Conservation (phyloP, 2,888 invertebrate species). For the Eupsilia transversa region DNA sequence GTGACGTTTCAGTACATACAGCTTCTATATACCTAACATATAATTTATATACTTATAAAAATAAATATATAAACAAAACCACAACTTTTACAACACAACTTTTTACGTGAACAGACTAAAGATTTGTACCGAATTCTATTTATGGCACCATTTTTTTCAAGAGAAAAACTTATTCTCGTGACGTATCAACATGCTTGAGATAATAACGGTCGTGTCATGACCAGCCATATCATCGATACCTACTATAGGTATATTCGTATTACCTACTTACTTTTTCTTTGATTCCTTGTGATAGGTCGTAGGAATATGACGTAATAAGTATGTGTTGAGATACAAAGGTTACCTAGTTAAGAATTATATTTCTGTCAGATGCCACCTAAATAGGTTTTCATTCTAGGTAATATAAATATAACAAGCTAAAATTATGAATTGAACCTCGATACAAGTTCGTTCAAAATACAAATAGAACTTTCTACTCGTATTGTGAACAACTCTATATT, state of each 20-base stretch:
- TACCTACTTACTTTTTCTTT: background rate
- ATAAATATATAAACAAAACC: too few species aligned
- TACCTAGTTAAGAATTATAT: background rate
- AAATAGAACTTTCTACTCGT: background rate
- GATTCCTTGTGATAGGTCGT: conserved; percentile 8
- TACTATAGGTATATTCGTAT: background rate
- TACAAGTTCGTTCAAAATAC: too few species aligned
- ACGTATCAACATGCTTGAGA: background rate
- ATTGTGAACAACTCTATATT: too few species aligned
- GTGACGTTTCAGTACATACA: too few species aligned
- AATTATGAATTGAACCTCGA: too few species aligned
- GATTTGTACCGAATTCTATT: background rate
- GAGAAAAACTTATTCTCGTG: background rate
- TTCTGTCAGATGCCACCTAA: background rate
- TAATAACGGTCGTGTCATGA: background rate
- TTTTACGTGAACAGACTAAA: too few species aligned
- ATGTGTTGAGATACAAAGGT: background rate
- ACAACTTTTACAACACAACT: too few species aligned
- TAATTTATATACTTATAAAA: too few species aligned
- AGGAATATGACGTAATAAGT: conserved; percentile 5
- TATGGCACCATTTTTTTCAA: background rate
- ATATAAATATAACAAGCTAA: background rate
- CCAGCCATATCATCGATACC: background rate
- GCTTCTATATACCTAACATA: too few species aligned
- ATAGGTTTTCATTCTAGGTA: background rate